Conservation (phyloP, 2,888 invertebrate genomes). For the Pegoplata infirma region DNA sequence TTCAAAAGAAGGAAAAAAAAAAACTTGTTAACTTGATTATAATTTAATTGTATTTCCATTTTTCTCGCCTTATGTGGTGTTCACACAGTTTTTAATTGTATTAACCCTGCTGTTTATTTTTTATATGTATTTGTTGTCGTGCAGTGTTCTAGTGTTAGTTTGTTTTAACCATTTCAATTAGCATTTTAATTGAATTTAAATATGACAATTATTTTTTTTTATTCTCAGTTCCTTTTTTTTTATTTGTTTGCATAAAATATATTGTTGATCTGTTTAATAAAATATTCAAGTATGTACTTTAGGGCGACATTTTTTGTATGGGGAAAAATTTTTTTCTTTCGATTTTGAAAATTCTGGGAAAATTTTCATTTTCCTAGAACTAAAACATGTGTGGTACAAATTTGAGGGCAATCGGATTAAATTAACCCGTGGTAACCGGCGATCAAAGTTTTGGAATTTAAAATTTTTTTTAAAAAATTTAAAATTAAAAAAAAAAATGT, state of each 20-base stretch:
- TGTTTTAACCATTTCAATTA: conserved; percentile 41
- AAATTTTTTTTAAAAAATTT: too few relatives aligned
- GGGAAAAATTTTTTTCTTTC: too few relatives aligned
- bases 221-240: not conserved
- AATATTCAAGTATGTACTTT: not conserved
- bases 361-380: too few relatives aligned
- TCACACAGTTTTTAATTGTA: not conserved
- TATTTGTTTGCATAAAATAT: not conserved
- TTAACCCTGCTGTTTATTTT: not conserved
- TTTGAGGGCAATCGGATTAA: too few relatives aligned
- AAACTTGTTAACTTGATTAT: not conserved
- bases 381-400: too few relatives aligned
- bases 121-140: not conserved
- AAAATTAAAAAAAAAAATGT: too few relatives aligned
- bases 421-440: too few relatives aligned
- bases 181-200: conserved; percentile 48
- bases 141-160: not conserved
- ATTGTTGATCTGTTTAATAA: too few relatives aligned
- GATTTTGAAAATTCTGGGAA: too few relatives aligned
- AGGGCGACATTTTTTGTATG: too few relatives aligned
- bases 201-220: not conserved
- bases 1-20: not conserved
- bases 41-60: not conserved
- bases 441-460: too few relatives aligned
- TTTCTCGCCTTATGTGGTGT: not conserved